phyloP scores from a whole-genome alignment of 2,797 vertebrate species.

The Danio kyathit region DNA sequence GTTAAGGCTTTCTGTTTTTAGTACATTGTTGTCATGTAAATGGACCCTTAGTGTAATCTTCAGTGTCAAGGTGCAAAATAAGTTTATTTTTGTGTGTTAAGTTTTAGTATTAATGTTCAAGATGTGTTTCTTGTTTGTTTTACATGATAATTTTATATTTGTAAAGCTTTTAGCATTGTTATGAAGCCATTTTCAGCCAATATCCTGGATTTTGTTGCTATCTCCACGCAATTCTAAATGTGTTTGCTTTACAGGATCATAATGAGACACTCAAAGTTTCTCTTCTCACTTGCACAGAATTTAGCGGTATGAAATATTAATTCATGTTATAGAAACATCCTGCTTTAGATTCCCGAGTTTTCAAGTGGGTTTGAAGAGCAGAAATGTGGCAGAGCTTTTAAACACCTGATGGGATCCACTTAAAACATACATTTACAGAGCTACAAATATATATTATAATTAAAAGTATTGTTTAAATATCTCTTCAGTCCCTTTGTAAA shows the following conservation, averaged over 20 bases:
- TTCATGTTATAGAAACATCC: neutral
- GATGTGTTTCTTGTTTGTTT: conserved; percentile 5
- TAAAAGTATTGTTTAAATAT: neutral
- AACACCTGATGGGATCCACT: too few species aligned
- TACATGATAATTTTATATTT: neutral
- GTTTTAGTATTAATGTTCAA: neutral
- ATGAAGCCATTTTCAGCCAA: neutral
- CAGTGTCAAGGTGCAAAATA: neutral
- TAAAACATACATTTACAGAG: too few species aligned
- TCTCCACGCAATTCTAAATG: neutral
- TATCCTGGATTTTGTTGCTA: neutral
- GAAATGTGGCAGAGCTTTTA: too few species aligned
- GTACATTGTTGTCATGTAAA: too few species aligned
- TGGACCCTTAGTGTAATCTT: neutral
- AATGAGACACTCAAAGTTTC: neutral
- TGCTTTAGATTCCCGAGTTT: neutral
- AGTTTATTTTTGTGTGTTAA: neutral
- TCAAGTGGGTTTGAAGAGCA: too few species aligned
- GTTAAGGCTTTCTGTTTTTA: too few species aligned
- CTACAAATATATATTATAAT: too few species aligned
- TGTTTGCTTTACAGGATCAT: conserved; percentile 7
- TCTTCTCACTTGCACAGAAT: neutral
- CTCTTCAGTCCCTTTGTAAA: neutral
- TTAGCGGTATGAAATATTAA: neutral
- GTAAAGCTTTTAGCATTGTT: neutral